Base-by-base conservation (phyloP, 1,140 invertebrate species). In the Neuroterus valhalla region DNA sequence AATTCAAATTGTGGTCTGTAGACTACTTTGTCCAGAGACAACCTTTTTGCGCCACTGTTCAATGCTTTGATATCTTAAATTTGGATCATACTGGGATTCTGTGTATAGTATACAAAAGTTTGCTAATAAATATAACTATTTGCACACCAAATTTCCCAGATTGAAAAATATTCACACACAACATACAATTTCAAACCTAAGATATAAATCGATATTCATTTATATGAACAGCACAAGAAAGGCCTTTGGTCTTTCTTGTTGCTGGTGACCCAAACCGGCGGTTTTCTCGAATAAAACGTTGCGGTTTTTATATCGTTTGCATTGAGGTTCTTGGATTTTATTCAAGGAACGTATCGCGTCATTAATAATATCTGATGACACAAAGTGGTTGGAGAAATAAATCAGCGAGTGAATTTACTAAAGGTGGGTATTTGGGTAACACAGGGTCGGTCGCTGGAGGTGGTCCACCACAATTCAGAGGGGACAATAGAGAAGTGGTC, bases 341-440 rank as follows among this genome's bases (percentile, higher is more conserved):
- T 62, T 62, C 55, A 62, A 62, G 55, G 31, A 23, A 62, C 55
- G 23, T 15, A 62, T 62, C 55, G 12, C n/a, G 26, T 62, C 55
- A 62, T 62, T 62, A 62, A 62, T 62, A 62, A 62, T 31, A 62
- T 62, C 15, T 31, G 0, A 62, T 62, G 55, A 62, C 55, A 62
- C 55, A 38, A 62, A 31, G 55, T 62, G 55, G 55, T 62, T 62
- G 15, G 21, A 62, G 55, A 62, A 62, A 62, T 62, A 62, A 62
- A 62, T 62, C 55, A 62, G 55, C 55, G 55, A 62, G 21, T n/a
- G 14, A 62, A 21, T 23, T 55, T 26, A 55, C 52, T 55, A 55
- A 31, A 55, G 52, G 5, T 38, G 6, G 31, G 31, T 38, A 38
- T 38, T 38, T 38, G 31, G 31, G 52, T 55, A 55, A 55, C 52